A percentile compares a stretch with the other conserved stretches of the same genome.
Evolutionary conservation across 1,140 invertebrate genomes (phyloP).

Genomic region (Microplitis demolitor): DNA sequence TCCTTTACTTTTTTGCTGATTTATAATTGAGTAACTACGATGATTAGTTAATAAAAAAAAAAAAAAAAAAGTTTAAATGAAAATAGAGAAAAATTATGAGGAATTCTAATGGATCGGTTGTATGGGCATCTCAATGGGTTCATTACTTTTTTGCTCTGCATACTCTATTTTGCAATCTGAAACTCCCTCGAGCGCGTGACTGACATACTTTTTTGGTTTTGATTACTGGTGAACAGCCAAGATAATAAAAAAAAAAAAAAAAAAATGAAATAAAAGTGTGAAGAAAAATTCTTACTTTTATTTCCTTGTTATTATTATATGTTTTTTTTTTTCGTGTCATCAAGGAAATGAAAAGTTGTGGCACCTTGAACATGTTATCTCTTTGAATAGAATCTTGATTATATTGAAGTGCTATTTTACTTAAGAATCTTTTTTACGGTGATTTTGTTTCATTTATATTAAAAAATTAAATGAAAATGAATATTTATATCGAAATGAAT

Average conservation of each 20-base stretch:
- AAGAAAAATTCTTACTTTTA: not conserved
- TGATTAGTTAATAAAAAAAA: too few species aligned
- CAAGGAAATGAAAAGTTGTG: slow-evolving; percentile 17
- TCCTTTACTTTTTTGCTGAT: too few species aligned
- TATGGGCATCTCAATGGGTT: not conserved
- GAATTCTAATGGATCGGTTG: too few species aligned
- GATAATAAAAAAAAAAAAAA: not conserved
- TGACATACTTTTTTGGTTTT: slow-evolving; percentile 8
- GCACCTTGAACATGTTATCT: not conserved
- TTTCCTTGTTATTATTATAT: not conserved
- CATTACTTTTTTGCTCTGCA: not conserved
- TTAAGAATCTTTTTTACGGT: not conserved
- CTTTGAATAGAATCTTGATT: slow-evolving; percentile 17
- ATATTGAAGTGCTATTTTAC: not conserved
- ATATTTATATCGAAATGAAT: too few species aligned
- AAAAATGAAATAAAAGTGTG: too few species aligned
- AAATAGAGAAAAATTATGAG: too few species aligned
- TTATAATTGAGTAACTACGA: too few species aligned
- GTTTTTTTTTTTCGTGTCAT: not conserved
- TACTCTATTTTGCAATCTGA: slow-evolving; percentile 8
- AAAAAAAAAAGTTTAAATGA: too few species aligned
- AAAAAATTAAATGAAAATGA: not conserved
- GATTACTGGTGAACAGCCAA: not conserved
- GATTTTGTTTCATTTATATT: not conserved
- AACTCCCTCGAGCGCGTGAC: slow-evolving; percentile 9